phyloP scores from a whole-genome alignment of 1,140 invertebrate species.

The Streblospio benedicti region DNA sequence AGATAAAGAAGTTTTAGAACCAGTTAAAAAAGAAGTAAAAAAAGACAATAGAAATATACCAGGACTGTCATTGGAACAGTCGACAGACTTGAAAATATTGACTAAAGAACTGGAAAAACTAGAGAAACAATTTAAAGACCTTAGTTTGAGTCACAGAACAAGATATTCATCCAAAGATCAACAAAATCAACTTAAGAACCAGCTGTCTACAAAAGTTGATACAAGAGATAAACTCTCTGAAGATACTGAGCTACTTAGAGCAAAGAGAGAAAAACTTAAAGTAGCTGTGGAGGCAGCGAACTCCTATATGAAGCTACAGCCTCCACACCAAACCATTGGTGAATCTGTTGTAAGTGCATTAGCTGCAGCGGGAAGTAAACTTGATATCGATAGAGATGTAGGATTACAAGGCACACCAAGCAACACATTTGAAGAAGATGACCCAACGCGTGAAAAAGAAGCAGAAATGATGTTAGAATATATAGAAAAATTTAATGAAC shows the following conservation, averaged over 20 bases:
- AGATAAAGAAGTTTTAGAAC: constrained; percentile 28
- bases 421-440: constrained; percentile 39
- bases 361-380: background rate
- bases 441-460: constrained; percentile 43
- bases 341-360: constrained; percentile 38
- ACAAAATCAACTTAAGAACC: constrained; percentile 38
- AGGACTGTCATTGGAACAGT: constrained; percentile 42
- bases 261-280: constrained; percentile 15
- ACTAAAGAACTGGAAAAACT: constrained; percentile 33
- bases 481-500: constrained; percentile 47
- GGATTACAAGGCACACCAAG: background rate
- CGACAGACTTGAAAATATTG: constrained; percentile 35
- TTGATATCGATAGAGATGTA: background rate
- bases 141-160: constrained; percentile 36
- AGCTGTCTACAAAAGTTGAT: constrained; percentile 31
- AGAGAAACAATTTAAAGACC: constrained; percentile 38
- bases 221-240: constrained; percentile 15
- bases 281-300: constrained; percentile 39
- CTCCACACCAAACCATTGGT: constrained; percentile 43
- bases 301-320: constrained; percentile 39
- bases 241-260: constrained; percentile 14
- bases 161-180: constrained; percentile 35
- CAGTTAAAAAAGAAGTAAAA: constrained; percentile 34
- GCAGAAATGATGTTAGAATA: constrained; percentile 46
- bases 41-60: constrained; percentile 15